Evolutionary conservation across 92 coral and sea anemone species (phyloP).

Genomic region (Nematostella vectensis): DNA sequence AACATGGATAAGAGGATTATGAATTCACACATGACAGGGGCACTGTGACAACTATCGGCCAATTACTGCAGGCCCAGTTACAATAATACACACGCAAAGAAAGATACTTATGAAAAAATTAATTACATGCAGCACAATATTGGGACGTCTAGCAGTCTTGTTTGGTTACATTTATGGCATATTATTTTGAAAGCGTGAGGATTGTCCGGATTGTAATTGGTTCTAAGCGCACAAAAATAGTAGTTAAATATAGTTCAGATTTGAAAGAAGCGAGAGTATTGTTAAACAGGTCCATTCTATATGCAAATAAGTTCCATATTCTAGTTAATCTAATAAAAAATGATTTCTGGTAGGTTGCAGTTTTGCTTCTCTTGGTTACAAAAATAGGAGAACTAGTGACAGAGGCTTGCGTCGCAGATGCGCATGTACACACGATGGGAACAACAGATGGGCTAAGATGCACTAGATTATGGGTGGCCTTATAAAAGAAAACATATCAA

Average conservation of each 20-base stretch:
- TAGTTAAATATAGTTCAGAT: slow-evolving; percentile 1
- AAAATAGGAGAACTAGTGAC: neutral
- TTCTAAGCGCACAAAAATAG: neutral
- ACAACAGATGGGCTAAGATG: no score
- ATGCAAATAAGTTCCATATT: neutral
- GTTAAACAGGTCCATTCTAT: neutral
- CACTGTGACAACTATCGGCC: neutral
- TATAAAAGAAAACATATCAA: no score
- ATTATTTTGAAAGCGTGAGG: neutral
- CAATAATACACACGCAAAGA: neutral
- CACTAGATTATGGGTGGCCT: no score
- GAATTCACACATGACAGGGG: neutral
- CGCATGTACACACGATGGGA: no score
- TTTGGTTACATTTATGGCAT: neutral
- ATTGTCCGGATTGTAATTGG: neutral
- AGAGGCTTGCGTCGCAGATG: no score
- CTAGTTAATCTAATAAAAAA: neutral
- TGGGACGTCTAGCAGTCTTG: neutral
- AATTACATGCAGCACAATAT: neutral
- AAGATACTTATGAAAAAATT: neutral
- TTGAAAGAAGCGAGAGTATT: neutral
- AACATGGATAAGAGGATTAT: neutral
- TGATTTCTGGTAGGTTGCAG: neutral
- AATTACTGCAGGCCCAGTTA: neutral
- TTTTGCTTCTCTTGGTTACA: neutral